Percentiles rank a stretch among this genome's conserved stretches.
phyloP scores from a whole-genome alignment of 2,888 invertebrate species.

The Eugnorisma glareosa region DNA sequence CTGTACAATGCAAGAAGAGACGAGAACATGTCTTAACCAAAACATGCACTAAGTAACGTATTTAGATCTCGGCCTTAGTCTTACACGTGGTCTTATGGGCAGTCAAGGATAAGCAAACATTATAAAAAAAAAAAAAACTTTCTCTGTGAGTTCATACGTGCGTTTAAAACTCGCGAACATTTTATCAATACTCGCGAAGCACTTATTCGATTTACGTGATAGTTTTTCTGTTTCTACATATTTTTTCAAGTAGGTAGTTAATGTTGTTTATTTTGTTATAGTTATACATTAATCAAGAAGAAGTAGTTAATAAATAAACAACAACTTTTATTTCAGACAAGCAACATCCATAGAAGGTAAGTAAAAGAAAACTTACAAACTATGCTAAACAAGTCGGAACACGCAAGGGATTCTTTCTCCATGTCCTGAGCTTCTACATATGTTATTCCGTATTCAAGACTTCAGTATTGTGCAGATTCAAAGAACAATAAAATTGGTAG shows the following conservation, averaged over 20 bases:
- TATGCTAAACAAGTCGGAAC: background rate
- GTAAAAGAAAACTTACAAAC: no score
- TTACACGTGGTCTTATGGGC: constrained; percentile 19
- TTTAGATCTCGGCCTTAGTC: background rate
- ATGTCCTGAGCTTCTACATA: background rate
- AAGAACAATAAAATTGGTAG: background rate
- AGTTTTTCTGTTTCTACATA: constrained; percentile 1
- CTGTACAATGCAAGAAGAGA: background rate
- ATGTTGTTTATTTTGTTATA: background rate
- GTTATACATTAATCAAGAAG: background rate
- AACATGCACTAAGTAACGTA: background rate
- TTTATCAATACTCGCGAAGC: background rate
- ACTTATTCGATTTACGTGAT: constrained; percentile 5
- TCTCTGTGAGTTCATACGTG: background rate
- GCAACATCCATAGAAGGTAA: no score
- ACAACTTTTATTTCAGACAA: no score
- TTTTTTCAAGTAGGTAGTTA: background rate
- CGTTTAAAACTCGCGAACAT: background rate
- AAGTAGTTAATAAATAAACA: background rate
- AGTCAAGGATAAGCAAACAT: constrained; percentile 9
- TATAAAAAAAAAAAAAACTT: constrained; percentile 5
- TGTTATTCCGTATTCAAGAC: background rate
- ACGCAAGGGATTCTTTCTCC: background rate
- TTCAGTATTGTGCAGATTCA: background rate
- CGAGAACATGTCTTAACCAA: background rate